Percentiles rank a stretch among this genome's conserved stretches.
phyloP scores from a whole-genome alignment of 2,888 invertebrate species.

The Norana najaformis region DNA sequence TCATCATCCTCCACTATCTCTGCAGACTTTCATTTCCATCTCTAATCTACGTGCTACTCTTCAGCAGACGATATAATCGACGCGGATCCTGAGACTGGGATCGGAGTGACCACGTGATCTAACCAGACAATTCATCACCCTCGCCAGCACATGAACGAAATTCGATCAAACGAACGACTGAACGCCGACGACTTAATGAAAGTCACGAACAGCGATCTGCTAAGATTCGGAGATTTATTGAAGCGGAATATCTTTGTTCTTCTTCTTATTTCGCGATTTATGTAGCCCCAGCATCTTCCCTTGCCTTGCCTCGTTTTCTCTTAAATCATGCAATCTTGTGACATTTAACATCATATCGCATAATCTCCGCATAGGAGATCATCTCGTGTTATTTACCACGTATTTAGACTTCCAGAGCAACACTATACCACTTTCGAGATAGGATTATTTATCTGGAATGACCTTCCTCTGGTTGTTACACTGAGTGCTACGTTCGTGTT shows the following conservation, averaged over 20 bases:
- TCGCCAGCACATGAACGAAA: neutral
- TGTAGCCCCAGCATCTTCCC: neutral
- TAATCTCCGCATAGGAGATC: neutral
- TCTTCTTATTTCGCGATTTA: neutral
- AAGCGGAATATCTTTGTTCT: neutral
- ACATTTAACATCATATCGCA: neutral
- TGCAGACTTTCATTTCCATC: neutral
- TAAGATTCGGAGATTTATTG: neutral
- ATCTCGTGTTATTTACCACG: too few relatives aligned
- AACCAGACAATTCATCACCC: neutral
- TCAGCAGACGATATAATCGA: neutral
- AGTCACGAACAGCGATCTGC: neutral
- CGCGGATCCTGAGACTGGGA: neutral
- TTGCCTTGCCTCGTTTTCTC: neutral
- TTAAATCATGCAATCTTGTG: neutral
- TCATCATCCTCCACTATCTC: neutral
- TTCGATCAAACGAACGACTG: too few relatives aligned
- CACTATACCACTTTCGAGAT: neutral
- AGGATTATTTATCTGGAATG: neutral
- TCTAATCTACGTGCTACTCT: neutral
- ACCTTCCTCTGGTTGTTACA: neutral
- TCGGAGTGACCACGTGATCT: neutral
- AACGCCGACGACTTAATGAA: neutral
- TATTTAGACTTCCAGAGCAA: neutral
- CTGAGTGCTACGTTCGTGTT: too few relatives aligned